Evolutionary conservation across 2,888 invertebrate species (phyloP).

Genomic region (Rutpela maculata): DNA sequence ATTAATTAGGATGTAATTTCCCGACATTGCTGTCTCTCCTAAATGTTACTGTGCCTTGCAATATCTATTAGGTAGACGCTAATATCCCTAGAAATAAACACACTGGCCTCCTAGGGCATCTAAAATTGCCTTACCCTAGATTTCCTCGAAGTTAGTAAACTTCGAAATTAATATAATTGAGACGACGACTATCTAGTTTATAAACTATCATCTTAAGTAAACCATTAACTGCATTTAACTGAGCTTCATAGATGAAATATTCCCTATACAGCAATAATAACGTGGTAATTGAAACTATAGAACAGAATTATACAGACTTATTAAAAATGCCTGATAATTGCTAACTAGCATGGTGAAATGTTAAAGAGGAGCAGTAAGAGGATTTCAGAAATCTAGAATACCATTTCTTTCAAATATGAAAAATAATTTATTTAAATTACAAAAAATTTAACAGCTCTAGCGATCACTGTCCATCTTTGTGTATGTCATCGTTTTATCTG

Average conservation of each 20-base stretch:
- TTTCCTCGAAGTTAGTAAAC: slow-evolving; percentile 43
- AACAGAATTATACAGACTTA: too few relatives aligned
- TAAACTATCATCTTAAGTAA: slow-evolving; percentile 38
- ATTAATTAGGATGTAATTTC: slow-evolving; percentile 1
- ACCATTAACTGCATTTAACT: slow-evolving; percentile 29
- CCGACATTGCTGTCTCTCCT: background rate
- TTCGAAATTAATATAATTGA: slow-evolving; percentile 48
- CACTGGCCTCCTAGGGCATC: slow-evolving; percentile 35
- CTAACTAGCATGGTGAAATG: too few relatives aligned
- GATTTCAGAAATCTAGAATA: too few relatives aligned
- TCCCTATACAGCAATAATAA: background rate
- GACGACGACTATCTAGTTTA: slow-evolving; percentile 39
- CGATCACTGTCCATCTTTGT: too few relatives aligned
- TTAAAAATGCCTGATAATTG: too few relatives aligned
- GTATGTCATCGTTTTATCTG: too few relatives aligned
- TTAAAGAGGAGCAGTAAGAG: too few relatives aligned
- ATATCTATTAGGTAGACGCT: slow-evolving; percentile 17
- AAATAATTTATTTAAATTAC: too few relatives aligned
- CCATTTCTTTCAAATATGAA: too few relatives aligned
- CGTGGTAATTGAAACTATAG: too few relatives aligned
- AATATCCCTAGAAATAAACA: slow-evolving; percentile 21
- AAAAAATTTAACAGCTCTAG: too few relatives aligned
- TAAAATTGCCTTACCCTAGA: slow-evolving; percentile 44
- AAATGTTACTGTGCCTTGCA: slow-evolving; percentile 9
- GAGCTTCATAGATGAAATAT: slow-evolving; percentile 6